phyloP scores from a whole-genome alignment of 2,113 vertebrate genomes.

The Rynchops niger region DNA sequence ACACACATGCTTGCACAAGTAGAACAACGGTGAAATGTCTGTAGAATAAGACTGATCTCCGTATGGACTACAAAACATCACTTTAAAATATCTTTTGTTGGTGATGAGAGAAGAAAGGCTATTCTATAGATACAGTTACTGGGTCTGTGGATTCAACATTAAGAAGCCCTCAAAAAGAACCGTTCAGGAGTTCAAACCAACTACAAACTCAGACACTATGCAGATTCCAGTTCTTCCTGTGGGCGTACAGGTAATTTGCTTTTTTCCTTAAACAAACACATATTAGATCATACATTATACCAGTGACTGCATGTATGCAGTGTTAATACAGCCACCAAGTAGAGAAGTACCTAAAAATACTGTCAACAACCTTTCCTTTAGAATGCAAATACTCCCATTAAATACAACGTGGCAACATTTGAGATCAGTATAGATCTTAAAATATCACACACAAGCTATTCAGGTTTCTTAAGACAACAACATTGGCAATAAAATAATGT shows the following conservation, averaged over 20 bases:
- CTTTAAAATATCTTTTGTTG: not conserved
- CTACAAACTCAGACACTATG: not conserved
- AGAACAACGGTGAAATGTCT: not conserved
- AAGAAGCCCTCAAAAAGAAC: not conserved
- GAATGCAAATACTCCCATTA: not conserved
- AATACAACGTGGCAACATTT: not conserved
- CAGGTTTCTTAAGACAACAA: not conserved
- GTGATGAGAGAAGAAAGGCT: not conserved
- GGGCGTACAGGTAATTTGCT: not conserved
- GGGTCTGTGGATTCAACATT: not conserved
- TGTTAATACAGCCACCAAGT: not conserved
- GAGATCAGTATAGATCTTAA: not conserved
- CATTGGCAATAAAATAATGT: slow-evolving; percentile 10
- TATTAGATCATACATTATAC: not conserved
- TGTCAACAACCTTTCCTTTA: not conserved
- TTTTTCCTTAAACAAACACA: not conserved
- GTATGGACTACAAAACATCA: not conserved
- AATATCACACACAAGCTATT: slow-evolving; percentile 3
- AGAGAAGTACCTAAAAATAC: not conserved
- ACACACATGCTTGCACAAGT: not conserved
- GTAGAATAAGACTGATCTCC: not conserved
- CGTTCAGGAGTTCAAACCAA: not conserved
- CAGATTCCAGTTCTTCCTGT: not conserved
- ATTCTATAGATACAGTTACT: not conserved
- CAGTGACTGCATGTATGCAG: not conserved